phyloP scores from a whole-genome alignment of 2,797 vertebrate species.

The Psittacula derbiana region DNA sequence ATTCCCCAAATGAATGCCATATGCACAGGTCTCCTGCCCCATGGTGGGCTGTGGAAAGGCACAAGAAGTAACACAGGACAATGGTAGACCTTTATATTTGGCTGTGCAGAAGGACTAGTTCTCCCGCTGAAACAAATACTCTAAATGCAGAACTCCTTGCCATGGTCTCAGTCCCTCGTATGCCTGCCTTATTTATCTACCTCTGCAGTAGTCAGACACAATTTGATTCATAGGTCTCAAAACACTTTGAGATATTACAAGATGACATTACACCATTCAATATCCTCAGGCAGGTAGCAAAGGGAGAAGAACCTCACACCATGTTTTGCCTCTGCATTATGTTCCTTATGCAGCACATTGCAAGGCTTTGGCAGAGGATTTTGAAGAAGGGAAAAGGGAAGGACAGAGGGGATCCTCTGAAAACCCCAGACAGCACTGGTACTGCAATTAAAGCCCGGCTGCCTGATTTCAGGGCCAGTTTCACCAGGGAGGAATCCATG shows the following conservation, averaged over 20 bases:
- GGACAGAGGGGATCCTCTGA: neutral
- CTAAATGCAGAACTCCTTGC: neutral
- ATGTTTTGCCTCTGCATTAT: neutral
- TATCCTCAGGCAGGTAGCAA: neutral
- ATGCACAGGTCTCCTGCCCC: neutral
- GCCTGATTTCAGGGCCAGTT: neutral
- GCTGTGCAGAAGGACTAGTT: neutral
- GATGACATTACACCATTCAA: neutral
- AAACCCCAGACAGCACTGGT: rapidly evolving
- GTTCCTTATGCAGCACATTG: neutral
- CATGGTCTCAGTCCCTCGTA: rapidly evolving
- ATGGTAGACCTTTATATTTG: neutral
- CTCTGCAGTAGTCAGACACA: neutral
- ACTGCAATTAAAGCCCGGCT: neutral
- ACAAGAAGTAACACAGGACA: neutral
- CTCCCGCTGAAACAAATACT: neutral
- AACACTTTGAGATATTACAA: neutral
- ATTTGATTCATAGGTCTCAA: neutral
- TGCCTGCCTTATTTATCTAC: neutral
- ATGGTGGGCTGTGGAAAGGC: neutral
- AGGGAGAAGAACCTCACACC: neutral
- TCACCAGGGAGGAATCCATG: neutral
- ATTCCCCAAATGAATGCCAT: neutral
- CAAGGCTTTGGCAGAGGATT: neutral
- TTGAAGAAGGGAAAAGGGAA: neutral